A percentile compares a stretch with the other conserved stretches of the same genome.
phyloP scores from a whole-genome alignment of 2,888 invertebrate species.

The Eretmocerus hayati region DNA sequence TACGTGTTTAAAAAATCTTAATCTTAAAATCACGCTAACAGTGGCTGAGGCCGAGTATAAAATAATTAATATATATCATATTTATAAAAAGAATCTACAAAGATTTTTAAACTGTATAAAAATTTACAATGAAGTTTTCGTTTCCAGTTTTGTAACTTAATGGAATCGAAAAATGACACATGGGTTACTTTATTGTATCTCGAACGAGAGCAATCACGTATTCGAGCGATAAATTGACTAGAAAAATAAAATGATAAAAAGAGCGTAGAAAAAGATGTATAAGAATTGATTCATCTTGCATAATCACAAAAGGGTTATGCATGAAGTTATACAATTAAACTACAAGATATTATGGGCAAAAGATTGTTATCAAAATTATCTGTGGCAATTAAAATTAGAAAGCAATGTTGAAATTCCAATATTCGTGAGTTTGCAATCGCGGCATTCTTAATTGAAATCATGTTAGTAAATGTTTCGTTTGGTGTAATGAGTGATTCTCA shows the following conservation, averaged over 20 bases:
- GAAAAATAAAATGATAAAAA: conserved; percentile 24
- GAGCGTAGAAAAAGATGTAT: conserved; percentile 5
- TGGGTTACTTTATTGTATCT: conserved; percentile 3
- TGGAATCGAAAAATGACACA: conserved; percentile 11
- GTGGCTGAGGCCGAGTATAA: conserved; percentile 18
- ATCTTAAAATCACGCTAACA: conserved; percentile 20
- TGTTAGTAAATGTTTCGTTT: too few species aligned
- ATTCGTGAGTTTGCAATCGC: too few species aligned
- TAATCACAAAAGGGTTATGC: background rate
- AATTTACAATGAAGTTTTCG: conserved; percentile 20
- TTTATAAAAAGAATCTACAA: background rate
- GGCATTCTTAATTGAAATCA: too few species aligned
- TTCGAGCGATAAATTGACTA: conserved; percentile 34
- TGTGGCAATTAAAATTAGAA: background rate
- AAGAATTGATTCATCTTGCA: conserved; percentile 3
- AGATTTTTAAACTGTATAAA: conserved; percentile 19
- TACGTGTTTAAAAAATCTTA: conserved; percentile 16
- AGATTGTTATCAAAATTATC: conserved; percentile 1
- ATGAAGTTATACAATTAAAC: background rate
- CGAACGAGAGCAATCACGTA: conserved; percentile 19
- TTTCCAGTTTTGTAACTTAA: conserved; percentile 10
- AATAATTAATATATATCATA: conserved; percentile 14
- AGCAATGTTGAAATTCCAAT: conserved; percentile 4
- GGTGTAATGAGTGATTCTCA: conserved; percentile 8
- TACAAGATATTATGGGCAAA: conserved; percentile 8